phyloP scores from a whole-genome alignment of 2,113 vertebrate species.

The Synodontis membranacea region DNA sequence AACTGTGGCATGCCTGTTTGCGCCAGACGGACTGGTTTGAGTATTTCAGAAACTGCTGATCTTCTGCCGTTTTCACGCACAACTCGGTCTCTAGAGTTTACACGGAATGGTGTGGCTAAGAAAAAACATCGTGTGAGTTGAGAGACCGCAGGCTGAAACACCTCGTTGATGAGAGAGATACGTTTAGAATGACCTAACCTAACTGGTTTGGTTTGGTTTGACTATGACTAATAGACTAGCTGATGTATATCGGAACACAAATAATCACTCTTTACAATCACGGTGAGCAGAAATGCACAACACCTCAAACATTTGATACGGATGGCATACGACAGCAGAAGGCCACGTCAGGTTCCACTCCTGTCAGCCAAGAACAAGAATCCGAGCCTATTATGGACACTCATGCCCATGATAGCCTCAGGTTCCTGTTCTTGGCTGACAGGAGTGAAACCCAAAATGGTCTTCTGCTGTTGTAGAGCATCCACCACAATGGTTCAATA shows the following conservation, averaged over 20 bases:
- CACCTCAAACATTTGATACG: not conserved
- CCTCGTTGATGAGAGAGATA: not conserved
- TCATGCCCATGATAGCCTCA: not conserved
- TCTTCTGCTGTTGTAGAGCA: not conserved
- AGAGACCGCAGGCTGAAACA: not conserved
- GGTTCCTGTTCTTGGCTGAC: not conserved
- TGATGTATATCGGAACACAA: not conserved
- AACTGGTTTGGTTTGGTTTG: too few relatives aligned
- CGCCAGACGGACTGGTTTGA: not conserved
- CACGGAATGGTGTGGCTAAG: not conserved
- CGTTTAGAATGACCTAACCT: not conserved
- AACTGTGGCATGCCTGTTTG: not conserved
- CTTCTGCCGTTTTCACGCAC: not conserved
- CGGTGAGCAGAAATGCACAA: not conserved
- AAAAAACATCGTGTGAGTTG: not conserved
- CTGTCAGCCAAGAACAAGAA: too few relatives aligned
- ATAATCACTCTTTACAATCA: not conserved
- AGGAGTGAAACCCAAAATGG: not conserved
- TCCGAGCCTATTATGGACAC: too few relatives aligned
- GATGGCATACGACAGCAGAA: too few relatives aligned
- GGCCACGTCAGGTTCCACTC: too few relatives aligned
- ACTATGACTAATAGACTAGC: too few relatives aligned
- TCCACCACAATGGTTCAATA: not conserved
- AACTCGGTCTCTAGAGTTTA: not conserved
- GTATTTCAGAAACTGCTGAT: not conserved